Percentiles rank a stretch among this genome's conserved stretches.
phyloP scores from a whole-genome alignment of 2,888 invertebrate species.

The Pyrgus malvae region DNA sequence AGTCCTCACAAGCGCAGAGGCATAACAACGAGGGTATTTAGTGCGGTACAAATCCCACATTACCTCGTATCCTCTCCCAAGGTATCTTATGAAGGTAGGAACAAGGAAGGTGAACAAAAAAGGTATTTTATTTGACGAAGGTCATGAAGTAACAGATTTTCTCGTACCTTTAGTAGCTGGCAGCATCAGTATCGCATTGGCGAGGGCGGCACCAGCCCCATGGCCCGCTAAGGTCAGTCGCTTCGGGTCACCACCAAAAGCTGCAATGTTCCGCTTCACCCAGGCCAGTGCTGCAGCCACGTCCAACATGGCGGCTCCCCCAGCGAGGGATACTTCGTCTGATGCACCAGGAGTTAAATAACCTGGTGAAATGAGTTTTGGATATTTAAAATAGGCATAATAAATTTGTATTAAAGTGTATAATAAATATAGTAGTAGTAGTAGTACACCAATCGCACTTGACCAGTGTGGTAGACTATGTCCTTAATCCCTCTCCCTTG shows the following conservation, averaged over 20 bases:
- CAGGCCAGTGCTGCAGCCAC: constrained; percentile 91
- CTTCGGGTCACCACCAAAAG: constrained; percentile 94
- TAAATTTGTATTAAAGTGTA: too few relatives aligned
- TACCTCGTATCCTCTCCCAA: too few relatives aligned
- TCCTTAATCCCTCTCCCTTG: too few relatives aligned
- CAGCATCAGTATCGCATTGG: constrained; percentile 91
- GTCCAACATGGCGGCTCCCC: constrained; percentile 85
- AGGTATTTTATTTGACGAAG: too few relatives aligned
- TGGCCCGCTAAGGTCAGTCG: constrained; percentile 92
- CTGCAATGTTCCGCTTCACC: constrained; percentile 91
- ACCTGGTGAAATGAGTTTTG: constrained; percentile 43
- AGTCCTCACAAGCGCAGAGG: too few relatives aligned
- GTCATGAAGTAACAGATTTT: too few relatives aligned
- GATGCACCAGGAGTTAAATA: constrained; percentile 60
- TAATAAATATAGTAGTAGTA: neutral
- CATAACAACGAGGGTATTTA: too few relatives aligned
- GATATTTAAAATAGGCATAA: neutral
- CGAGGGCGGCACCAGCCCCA: constrained; percentile 92
- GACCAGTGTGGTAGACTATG: too few relatives aligned
- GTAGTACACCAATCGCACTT: neutral
- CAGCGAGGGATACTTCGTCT: constrained; percentile 53
- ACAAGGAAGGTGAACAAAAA: too few relatives aligned
- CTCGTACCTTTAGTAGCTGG: constrained; percentile 87
- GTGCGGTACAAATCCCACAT: too few relatives aligned
- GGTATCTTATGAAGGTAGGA: too few relatives aligned